Base-by-base conservation (phyloP, 1,140 invertebrate species). In the Aphidius ervi region DNA sequence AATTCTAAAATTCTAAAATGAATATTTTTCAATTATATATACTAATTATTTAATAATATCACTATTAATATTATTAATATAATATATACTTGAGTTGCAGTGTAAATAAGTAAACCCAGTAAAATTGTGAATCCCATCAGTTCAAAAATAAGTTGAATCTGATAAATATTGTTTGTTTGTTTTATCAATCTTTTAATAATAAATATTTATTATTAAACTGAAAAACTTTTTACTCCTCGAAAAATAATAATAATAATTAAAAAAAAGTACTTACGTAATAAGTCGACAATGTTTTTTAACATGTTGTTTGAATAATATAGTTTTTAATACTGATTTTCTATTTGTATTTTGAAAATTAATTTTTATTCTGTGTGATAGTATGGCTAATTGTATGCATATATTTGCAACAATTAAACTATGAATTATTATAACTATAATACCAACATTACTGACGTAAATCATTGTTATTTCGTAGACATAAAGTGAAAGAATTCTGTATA, bases 391-490 rank as follows among this genome's bases (percentile, higher is more conserved):
- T 5, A 9, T 5, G 8, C 57, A 49, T 16, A 52, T 48, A 50
- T 59, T 40, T 20, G 16, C 43, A 1, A 59, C 20, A 0, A 48
- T 6, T 0, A 48, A 41, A 52, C 41, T 31, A 31, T 49, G n/a
- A 9, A 59, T 23, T 5, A 5, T 41, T 8, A 42, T 50, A 6
- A 47, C 45, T 9, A n/a, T 4, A 3, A 49, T 31, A 48, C 50
- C 50, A 37, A 47, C 43, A 1, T 20, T 20, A 43, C 47, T 6
- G 0, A 45, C n/a, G 31, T 50, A 59, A 5, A 43, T 40, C 40
- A 52, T 31, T 16, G 47, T 37, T 23, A 59, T 16, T 41, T 59
- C 39, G 10, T 20, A 20, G 8, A 52, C 23, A 20, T 59, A 49
- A 9, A 59, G 3, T 9, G 45, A 42, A 4, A 59, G 10, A 4